Base-by-base conservation (phyloP, 2,888 invertebrate genomes). In the Lithosia quadra region DNA sequence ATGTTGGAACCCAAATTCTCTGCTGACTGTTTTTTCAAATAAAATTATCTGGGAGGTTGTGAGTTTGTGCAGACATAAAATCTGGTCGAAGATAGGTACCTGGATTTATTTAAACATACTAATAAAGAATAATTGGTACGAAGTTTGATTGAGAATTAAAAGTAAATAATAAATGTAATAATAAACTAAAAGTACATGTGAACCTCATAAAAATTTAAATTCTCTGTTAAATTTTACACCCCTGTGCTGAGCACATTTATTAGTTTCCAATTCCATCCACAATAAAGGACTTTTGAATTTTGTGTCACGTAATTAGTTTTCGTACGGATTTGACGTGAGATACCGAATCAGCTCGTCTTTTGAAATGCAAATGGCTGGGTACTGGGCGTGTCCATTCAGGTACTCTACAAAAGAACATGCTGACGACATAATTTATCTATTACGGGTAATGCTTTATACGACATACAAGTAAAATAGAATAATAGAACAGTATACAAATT, bases 301-400 rank as follows among this genome's bases (percentile, higher is more conserved):
- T 79, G 74, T 72, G 71, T 71, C 70, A 64, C 74, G 77, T 87
- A 87, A 91, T 91, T 89, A 89, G 82, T 85, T 87, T 78, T 80
- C 81, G 82, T 86, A 84, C 75, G 76, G 83, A 86, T 86, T 86
- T 82, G 76, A 77, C 77, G 84, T 81, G 66, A 72, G 74, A 68
- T 43, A 28, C 64, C 9, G 65, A 69, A 70, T 73, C 69, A 65
- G 64, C 62, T 79, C 72, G 75, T 76, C 86, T 84, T 89, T 90
- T 88, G 86, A 86, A 84, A 88, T 86, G 87, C 83, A 86, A 90
- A 89, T 88, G 84, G 82, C 79, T 80, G 79, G 77, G 74, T 79
- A 66, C 61, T 70, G 72, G 63, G 74, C 73, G 60, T 75, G 73
- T 66, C 76, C 72, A 56, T 71, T 28, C 56, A 24, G 22, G 24